Evolutionary conservation across 2,888 invertebrate species (phyloP).

Genomic region (Prosopocoilus inquinatus): DNA sequence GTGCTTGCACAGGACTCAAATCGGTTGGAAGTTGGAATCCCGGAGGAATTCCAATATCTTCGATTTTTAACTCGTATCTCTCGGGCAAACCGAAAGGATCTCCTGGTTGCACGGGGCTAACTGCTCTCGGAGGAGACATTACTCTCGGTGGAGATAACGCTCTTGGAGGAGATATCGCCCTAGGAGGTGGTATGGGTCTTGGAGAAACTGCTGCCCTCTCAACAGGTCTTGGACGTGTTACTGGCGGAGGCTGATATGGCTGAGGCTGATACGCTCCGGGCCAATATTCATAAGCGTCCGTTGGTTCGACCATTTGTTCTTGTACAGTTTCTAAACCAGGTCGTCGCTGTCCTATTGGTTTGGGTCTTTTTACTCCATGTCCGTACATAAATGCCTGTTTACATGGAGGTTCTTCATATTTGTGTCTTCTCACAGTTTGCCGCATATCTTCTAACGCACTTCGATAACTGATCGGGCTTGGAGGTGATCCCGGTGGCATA

Average conservation of each 20-base stretch:
- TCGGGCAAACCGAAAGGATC: too few species aligned
- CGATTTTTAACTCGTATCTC: too few species aligned
- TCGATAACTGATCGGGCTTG: not conserved
- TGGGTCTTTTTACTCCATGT: constrained; percentile 7
- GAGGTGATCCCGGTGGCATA: not conserved
- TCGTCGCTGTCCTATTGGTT: constrained; percentile 3
- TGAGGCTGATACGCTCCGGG: constrained; percentile 2
- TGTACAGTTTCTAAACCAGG: constrained; percentile 5
- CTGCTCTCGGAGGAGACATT: not conserved
- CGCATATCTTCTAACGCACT: not conserved
- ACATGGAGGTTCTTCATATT: not conserved
- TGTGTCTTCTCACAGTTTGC: not conserved
- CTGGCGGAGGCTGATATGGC: not conserved
- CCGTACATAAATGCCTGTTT: constrained; percentile 8
- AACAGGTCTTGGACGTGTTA: not conserved
- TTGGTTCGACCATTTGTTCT: constrained; percentile 7
- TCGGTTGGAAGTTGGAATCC: too few species aligned
- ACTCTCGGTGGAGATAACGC: not conserved
- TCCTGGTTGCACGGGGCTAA: not conserved
- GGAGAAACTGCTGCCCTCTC: constrained; percentile 5
- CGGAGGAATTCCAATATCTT: too few species aligned
- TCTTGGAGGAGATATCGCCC: not conserved
- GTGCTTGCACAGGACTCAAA: too few species aligned
- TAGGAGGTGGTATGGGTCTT: not conserved
- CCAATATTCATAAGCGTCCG: constrained; percentile 13